Percentiles rank a stretch among this genome's conserved stretches.
Evolutionary conservation across 2,888 invertebrate species (phyloP).

Genomic region (Sesamia inferens): DNA sequence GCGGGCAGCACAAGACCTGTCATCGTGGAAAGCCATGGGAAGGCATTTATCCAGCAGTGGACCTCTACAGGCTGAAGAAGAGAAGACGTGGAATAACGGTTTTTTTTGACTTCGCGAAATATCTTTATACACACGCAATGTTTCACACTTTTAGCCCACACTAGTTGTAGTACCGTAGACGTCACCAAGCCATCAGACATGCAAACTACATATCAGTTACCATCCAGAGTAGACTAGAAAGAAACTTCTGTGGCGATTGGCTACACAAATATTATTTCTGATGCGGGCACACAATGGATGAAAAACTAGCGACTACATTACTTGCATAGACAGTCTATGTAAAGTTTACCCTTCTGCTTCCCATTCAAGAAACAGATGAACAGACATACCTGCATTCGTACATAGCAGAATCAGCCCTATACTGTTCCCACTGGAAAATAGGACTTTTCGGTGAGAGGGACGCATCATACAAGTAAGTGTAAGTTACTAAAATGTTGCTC

Average conservation of each 20-base stretch:
- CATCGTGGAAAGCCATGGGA: too few species aligned
- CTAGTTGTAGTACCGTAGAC: background rate
- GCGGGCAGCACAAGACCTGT: too few species aligned
- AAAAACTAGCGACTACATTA: constrained; percentile 23
- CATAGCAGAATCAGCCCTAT: background rate
- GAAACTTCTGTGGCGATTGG: constrained; percentile 31
- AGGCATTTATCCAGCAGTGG: too few species aligned
- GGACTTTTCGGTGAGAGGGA: background rate
- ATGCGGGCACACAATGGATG: constrained; percentile 10
- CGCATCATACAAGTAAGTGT: constrained; percentile 21
- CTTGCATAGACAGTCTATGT: constrained; percentile 22
- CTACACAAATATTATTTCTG: constrained; percentile 38
- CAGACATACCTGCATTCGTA: constrained; percentile 11
- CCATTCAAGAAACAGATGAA: background rate
- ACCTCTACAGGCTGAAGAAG: too few species aligned
- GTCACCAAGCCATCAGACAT: background rate
- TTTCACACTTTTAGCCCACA: constrained; percentile 1
- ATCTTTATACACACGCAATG: background rate
- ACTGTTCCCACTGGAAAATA: background rate
- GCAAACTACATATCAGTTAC: background rate
- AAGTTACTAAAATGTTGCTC: constrained; percentile 35
- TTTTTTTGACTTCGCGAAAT: background rate
- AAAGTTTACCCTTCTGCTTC: constrained; percentile 8
- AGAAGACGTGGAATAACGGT: too few species aligned
- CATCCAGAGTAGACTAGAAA: constrained; percentile 1